Base-by-base conservation (phyloP, 1,140 invertebrate genomes). In the Gerris buenoi region DNA sequence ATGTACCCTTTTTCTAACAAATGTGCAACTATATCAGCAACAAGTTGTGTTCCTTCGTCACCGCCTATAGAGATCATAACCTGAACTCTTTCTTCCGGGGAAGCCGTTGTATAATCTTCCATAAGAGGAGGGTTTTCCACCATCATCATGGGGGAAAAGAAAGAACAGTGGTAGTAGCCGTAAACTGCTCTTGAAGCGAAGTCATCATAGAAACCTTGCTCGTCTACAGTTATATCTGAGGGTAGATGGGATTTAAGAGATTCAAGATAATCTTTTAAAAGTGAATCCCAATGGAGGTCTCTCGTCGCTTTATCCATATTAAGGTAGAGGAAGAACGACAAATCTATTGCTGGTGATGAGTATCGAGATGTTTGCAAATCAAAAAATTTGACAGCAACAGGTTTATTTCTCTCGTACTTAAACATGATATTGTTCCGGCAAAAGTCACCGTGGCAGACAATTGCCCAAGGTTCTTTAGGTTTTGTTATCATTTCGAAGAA, bases 341-440 rank as follows among this genome's bases (percentile, higher is more conserved):
- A 33, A 33, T 82, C 80, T 2, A 77, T 67, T 0, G 73, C 70
- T 0, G 78, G 79, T 3, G 76, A 75, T 0, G 73, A 68, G 63
- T 79, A 79, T 25, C 65, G 67, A 0, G 75, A 61, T 22, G 73
- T 60, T 2, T 76, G 78, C 23, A 79, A 77, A 67, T 81, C 80
- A 23, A 81, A 69, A 1, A 81, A 63, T 63, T 74, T 75, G 0
- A 75, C 70, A n/a, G 71, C 70, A 0, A 73, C 27, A 0, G 75
- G 64, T 15, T 69, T 57, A 0, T 66, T 71, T n/a, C 70, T 60
- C 2, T 68, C 22, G 27, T 78, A 75, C 68, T 75, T 76, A 71
- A 79, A 83, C 58, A 83, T 69, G 23, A 83, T 75, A 67, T 83
- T 83, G 68, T 83, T 83, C 60, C 76, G 78, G 77, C 80, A 81